These are phyloP conservation scores for Dolomedes plantarius DNA, from an alignment of 2,888 invertebrate genomes.

Conservation along the genomic window DNA sequence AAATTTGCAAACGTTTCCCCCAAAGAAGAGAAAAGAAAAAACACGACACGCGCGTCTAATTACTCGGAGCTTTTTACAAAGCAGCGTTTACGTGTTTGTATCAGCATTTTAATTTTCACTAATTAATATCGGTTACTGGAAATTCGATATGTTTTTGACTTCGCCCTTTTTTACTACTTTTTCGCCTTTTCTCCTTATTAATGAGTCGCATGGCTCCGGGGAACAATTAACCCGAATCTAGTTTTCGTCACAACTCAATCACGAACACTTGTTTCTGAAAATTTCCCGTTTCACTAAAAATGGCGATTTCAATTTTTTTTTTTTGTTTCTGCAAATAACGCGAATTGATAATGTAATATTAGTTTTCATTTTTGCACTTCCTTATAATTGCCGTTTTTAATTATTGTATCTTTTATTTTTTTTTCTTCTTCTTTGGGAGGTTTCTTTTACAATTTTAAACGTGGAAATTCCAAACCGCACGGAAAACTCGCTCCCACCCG, in stretches of 20 bases:
- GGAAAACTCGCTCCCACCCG: neutral
- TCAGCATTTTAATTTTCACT: conserved; percentile 18
- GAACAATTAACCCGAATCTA: neutral
- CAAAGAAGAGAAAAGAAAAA: no score
- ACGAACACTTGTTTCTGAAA: neutral
- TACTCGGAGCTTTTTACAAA: conserved; percentile 2
- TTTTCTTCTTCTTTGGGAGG: neutral
- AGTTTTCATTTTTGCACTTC: neutral
- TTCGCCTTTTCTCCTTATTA: neutral
- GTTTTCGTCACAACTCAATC: conserved; percentile 11
- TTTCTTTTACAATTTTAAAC: neutral
- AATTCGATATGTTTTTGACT: conserved; percentile 4
- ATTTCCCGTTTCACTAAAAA: neutral
- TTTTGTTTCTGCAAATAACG: conserved; percentile 3
- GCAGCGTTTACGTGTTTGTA: neutral
- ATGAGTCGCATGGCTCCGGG: neutral
- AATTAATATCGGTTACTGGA: conserved; percentile 14
- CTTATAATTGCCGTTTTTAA: conserved; percentile 9
- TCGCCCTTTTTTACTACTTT: neutral
- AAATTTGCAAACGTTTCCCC: no score
- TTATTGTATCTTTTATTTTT: neutral
- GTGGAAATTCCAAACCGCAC: neutral
- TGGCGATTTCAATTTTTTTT: neutral
- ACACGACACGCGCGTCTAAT: neutral
- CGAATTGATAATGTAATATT: conserved; percentile 12